Percentiles rank a stretch among this genome's conserved stretches.
phyloP scores from a whole-genome alignment of 23 tunicate species.

The Phallusia fumigata region DNA sequence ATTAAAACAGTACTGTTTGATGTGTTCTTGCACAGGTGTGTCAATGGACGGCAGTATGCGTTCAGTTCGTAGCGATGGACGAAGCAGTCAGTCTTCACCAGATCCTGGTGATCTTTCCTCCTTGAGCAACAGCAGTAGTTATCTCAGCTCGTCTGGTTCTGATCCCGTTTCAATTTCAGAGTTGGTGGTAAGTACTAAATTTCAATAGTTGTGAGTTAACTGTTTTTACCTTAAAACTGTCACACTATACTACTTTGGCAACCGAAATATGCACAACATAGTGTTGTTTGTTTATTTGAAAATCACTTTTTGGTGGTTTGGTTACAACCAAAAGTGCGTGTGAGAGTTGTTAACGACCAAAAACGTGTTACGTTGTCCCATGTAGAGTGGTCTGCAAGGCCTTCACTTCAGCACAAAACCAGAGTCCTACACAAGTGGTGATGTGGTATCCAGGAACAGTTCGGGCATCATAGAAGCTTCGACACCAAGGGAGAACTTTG shows the following conservation, averaged over 20 bases:
- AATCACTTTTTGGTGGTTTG: too few species aligned
- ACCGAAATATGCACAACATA: too few species aligned
- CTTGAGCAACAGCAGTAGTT: slow-evolving; percentile 37
- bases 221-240: too few species aligned
- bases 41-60: slow-evolving; percentile 20
- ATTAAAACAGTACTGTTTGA: too few species aligned
- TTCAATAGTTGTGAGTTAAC: neutral
- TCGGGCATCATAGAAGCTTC: slow-evolving; percentile 32
- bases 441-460: slow-evolving; percentile 24
- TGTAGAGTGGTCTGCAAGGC: slow-evolving; percentile 75
- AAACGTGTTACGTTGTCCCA: neutral
- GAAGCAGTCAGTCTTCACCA: slow-evolving; percentile 81
- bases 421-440: slow-evolving; percentile 20
- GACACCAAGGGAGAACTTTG: slow-evolving; percentile 42
- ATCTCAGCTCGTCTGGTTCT: slow-evolving; percentile 65
- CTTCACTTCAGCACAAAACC: slow-evolving; percentile 61
- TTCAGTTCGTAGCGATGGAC: slow-evolving; percentile 83
- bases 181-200: slow-evolving; percentile 53
- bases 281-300: too few species aligned
- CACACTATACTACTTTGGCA: too few species aligned
- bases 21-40: neutral
- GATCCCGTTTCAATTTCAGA: slow-evolving; percentile 84
- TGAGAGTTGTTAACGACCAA: too few species aligned
- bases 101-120: slow-evolving; percentile 37
- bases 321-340: too few species aligned